Evolutionary conservation across 1,140 invertebrate species (phyloP).

Genomic region (Trissolcus basalis): DNA sequence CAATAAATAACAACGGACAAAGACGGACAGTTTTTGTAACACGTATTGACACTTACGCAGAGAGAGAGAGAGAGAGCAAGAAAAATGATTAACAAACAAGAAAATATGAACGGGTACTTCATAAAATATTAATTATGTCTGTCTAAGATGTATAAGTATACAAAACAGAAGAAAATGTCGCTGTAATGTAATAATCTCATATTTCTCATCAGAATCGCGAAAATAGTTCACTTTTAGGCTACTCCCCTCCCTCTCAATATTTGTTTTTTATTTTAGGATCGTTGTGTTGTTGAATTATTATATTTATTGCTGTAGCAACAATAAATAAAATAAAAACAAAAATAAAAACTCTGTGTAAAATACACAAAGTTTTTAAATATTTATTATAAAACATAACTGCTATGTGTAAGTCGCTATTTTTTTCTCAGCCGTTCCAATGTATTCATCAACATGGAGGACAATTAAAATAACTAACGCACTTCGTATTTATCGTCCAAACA

Average conservation of each 20-base stretch:
- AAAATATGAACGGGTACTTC: conserved; percentile 8
- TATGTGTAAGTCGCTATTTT: background rate
- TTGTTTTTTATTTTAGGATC: background rate
- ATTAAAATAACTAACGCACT: too few relatives aligned
- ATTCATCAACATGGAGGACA: background rate
- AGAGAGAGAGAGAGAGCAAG: too few relatives aligned
- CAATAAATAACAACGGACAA: too few relatives aligned
- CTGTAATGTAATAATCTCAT: conserved; percentile 18
- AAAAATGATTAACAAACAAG: too few relatives aligned
- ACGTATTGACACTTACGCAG: too few relatives aligned
- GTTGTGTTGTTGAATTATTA: conserved; percentile 9
- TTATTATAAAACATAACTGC: conserved; percentile 38
- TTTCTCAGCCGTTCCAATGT: background rate
- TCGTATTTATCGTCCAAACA: too few relatives aligned
- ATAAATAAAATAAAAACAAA: too few relatives aligned
- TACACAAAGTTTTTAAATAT: conserved; percentile 49
- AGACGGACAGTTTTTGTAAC: too few relatives aligned
- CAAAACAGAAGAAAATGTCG: background rate
- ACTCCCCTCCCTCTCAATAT: too few relatives aligned
- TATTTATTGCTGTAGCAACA: conserved; percentile 30
- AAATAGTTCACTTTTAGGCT: background rate
- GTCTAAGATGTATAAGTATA: conserved; percentile 1
- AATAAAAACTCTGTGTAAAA: conserved; percentile 21
- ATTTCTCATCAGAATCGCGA: conserved; percentile 16
- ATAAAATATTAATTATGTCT: too few relatives aligned